Evolutionary conservation across 2,797 vertebrate species (phyloP), one percentile per base, ranked within the genome.

Genomic region (Coracias cyanogaster): DNA sequence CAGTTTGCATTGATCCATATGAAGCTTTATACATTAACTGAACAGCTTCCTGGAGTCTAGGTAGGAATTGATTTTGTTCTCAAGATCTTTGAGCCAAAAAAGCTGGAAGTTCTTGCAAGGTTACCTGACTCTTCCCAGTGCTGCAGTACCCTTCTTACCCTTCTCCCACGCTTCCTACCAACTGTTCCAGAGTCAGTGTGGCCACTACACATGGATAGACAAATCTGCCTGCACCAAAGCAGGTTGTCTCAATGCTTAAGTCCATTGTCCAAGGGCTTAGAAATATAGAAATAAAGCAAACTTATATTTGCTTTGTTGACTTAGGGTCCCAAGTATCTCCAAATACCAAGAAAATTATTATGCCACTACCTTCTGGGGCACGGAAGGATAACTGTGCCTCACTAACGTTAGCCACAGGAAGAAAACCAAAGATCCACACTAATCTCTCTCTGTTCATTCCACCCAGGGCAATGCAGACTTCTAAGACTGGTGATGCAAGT

Each of bases 131-230:
- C 17, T 48, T 39, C 61, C 29, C 26, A 43, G 48, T 28, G 21
- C n/a, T 83, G 26, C 18, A 91, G 6, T 5, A 37, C 10, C 28
- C 8, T 72, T 35, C 28, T 29, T n/a, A n/a, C 5, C 9, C 6
- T 64, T 66, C 62, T 76, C 29, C 45, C 26, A 49, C 6, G 15
- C 14, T 64, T 46, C 29, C 15, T 64, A 18, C 26, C 1, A 0
- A 12, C 3, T 52, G 29, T 20, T 91, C n/a, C 24, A 19, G 52
- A 61, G 29, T 25, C 82, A 48, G n/a, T 0, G 0, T 43, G n/a
- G 24, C 8, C 72, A 33, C 25, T 54, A 15, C 14, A 29, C 18
- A 1, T 25, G 19, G 43, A 62, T 51, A 48, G 60, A 19, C n/a
- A 77, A 3, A 14, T 6, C 26, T 51, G 35, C 19, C 39, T 62